A percentile compares a stretch with the other conserved stretches of the same genome.
phyloP scores from a whole-genome alignment of 2,113 vertebrate species.

The Pangasianodon gigas region DNA sequence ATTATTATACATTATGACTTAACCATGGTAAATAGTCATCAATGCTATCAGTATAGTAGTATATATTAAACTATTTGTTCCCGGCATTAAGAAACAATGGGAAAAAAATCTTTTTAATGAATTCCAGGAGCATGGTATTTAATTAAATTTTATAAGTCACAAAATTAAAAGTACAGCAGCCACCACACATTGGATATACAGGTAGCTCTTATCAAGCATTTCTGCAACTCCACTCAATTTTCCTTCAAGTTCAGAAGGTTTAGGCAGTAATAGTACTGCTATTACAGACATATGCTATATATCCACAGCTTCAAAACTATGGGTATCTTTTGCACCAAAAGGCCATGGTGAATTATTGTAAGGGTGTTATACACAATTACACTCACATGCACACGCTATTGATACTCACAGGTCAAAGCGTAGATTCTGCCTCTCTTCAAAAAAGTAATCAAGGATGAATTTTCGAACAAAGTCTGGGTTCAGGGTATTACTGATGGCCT shows the following conservation, averaged over 20 bases:
- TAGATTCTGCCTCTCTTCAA: constrained; percentile 95
- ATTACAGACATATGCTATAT: background rate
- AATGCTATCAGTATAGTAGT: background rate
- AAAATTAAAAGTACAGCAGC: background rate
- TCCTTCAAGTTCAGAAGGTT: background rate
- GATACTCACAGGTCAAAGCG: constrained; percentile 95
- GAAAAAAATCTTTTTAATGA: background rate
- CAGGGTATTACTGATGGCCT: constrained; percentile 96
- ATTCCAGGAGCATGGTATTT: background rate
- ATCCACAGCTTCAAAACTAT: background rate
- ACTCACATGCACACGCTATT: background rate
- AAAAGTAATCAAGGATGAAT: constrained; percentile 97
- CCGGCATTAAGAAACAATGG: background rate
- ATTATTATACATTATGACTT: background rate
- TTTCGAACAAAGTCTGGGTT: constrained; percentile 98
- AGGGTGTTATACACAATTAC: background rate
- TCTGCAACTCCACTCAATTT: background rate
- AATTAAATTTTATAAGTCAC: background rate
- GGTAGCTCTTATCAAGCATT: background rate
- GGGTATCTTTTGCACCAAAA: background rate
- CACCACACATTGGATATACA: background rate
- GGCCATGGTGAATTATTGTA: background rate
- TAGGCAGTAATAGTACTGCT: background rate
- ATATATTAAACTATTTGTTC: background rate
- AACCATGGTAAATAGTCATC: background rate